Evolutionary conservation across 2,888 invertebrate species (phyloP), one percentile per base, ranked within the genome.

Genomic region (Spilarctia lutea): DNA sequence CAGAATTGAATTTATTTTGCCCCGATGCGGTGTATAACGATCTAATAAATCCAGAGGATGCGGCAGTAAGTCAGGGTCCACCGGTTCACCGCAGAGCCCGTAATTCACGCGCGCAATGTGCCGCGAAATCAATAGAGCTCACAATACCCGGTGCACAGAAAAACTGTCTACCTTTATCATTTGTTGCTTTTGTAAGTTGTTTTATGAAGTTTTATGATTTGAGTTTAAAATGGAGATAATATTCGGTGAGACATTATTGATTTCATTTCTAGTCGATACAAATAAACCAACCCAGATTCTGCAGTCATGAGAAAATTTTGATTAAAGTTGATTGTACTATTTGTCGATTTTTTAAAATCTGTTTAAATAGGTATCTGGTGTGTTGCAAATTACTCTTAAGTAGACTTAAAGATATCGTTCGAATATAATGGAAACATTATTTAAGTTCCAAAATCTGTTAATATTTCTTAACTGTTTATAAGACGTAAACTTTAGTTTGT

Each of bases 41-140:
- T 92, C 92, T 93, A 93, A 94, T 94, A 95, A 95, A 95, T 95
- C 91, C 91, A 86, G 86, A 88, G 91, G 91, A 91, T 89, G 91
- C 89, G 90, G 89, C 90, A 87, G 89, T 91, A 88, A 91, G 92
- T 93, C 92, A 92, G 89, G 90, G 91, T 92, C 90, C 92, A 91
- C 91, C 93, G 90, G 91, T 91, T 91, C 92, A 91, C 92, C 93
- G 90, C 94, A 91, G 89, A 79, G 86, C 80, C 89, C 90, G 92
- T 95, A 94, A 94, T 90, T 95, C 93, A 92, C 87, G 86, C 84
- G 90, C 81, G 89, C 94, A 94, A 95, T 95, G 95, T 92, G 87
- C 93, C 94, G 94, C 93, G 94, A 95, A 95, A 95, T 95, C 94
- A 94, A 95, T 94, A 94, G 91, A 92, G 88, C 89, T 89, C 90